These are phyloP conservation scores for Philhelius pedissequus DNA, from an alignment of 2,888 invertebrate genomes.

Conservation along the genomic window DNA sequence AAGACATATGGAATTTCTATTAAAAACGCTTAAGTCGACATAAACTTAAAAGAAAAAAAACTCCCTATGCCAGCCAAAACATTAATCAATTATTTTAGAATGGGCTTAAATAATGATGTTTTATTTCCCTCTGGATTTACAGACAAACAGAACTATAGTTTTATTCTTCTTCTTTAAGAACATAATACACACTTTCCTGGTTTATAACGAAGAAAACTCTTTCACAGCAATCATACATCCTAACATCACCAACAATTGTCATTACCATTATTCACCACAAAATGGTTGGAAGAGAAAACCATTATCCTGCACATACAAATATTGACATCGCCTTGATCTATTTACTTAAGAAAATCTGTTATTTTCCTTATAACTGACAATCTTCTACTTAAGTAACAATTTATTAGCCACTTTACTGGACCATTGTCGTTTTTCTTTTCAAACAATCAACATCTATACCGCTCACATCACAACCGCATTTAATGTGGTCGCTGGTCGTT, in stretches of 20 bases:
- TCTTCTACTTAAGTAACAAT: constrained; percentile 47
- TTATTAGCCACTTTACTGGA: constrained; percentile 49
- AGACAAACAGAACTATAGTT: too few species aligned
- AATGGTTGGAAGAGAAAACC: not conserved
- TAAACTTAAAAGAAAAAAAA: too few species aligned
- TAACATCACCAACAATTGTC: not conserved
- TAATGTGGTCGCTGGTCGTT: not conserved
- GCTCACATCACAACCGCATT: constrained; percentile 18
- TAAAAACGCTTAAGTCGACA: too few species aligned
- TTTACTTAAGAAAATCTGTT: constrained; percentile 43
- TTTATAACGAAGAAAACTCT: not conserved
- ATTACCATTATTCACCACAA: not conserved
- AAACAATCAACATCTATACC: not conserved
- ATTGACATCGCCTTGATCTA: constrained; percentile 9
- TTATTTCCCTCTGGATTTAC: too few species aligned
- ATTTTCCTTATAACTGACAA: constrained; percentile 35
- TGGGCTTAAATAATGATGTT: too few species aligned
- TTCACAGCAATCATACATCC: not conserved
- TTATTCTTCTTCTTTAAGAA: too few species aligned
- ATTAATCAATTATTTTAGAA: too few species aligned
- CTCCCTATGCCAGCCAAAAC: too few species aligned
- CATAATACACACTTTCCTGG: too few species aligned
- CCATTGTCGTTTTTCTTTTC: constrained; percentile 10
- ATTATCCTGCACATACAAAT: not conserved
- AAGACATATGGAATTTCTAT: too few species aligned